Evolutionary conservation across 2,113 vertebrate species (phyloP).

Genomic region (Alces alces): DNA sequence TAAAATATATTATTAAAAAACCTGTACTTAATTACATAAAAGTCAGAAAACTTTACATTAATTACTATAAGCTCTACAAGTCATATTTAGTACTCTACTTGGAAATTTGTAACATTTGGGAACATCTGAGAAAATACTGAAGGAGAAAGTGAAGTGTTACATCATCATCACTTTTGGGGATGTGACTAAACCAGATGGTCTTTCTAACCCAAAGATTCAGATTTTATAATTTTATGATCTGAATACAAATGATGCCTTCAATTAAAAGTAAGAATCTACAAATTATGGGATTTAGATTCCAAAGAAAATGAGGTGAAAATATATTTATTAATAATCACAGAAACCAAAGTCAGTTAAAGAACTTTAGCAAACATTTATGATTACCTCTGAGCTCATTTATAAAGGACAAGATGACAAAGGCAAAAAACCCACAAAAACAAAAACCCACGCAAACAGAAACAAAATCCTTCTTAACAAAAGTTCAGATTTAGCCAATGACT

Average conservation of each 20-base stretch:
- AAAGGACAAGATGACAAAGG: not conserved
- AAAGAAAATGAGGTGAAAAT: not conserved
- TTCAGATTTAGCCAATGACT: not conserved
- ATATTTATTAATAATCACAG: not conserved
- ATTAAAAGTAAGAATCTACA: not conserved
- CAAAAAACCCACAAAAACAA: not conserved
- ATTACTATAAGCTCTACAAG: not conserved
- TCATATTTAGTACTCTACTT: not conserved
- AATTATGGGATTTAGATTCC: not conserved
- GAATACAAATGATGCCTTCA: not conserved
- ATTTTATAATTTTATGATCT: not conserved
- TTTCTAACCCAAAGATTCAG: not conserved
- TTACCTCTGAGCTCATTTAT: not conserved
- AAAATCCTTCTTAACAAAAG: not conserved
- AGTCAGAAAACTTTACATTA: not conserved
- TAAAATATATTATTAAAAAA: not conserved
- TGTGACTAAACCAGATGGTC: not conserved
- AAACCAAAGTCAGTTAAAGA: not conserved
- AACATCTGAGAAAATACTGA: not conserved
- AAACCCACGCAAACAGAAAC: not conserved
- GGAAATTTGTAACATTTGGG: not conserved
- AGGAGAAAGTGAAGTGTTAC: not conserved
- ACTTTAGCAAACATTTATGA: not conserved
- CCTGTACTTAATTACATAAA: not conserved
- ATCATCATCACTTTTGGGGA: not conserved